A percentile compares a stretch with the other conserved stretches of the same genome.
Conservation (phyloP, 2,888 invertebrate genomes). For the Ormyrus labotus region DNA sequence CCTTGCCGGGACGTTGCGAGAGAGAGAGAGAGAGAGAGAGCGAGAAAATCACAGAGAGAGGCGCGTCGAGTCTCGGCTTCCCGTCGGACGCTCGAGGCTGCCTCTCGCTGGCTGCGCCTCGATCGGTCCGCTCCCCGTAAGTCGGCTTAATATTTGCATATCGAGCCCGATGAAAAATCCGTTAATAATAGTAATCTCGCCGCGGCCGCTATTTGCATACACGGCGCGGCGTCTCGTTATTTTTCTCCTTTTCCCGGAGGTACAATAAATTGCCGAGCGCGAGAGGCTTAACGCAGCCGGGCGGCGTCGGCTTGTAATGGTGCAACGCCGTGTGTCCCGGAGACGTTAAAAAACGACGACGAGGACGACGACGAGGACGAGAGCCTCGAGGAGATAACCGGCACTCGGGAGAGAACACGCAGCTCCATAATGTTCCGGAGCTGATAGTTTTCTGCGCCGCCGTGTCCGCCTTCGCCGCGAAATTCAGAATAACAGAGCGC, state of each 20-base stretch:
- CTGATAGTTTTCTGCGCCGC: conserved; percentile 29
- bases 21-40: conserved; percentile 3
- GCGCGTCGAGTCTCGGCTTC: background rate
- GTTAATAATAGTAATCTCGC: conserved; percentile 54
- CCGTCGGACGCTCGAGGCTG: conserved; percentile 41
- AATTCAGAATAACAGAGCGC: conserved; percentile 15
- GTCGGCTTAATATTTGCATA: conserved; percentile 43
- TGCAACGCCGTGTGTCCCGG: conserved; percentile 17
- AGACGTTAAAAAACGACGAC: conserved; percentile 33
- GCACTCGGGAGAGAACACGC: conserved; percentile 14
- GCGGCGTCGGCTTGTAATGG: conserved; percentile 23
- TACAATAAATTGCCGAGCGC: conserved; percentile 43
- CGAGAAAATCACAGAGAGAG: background rate
- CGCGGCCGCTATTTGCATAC: conserved; percentile 50
- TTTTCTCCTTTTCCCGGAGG: conserved; percentile 31
- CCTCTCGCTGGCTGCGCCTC: conserved; percentile 32
- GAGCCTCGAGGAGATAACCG: background rate
- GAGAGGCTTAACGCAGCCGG: conserved; percentile 29
- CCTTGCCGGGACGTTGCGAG: background rate
- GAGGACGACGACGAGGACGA: conserved; percentile 16
- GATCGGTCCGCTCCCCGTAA: conserved; percentile 14
- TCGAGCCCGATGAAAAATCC: conserved; percentile 49
- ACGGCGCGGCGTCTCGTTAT: conserved; percentile 28
- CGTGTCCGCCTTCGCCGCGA: conserved; percentile 4
- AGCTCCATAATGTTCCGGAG: conserved; percentile 37